These are phyloP conservation scores for Dendropsophus ebraccatus DNA, from an alignment of 2,113 vertebrate genomes.

Conservation along the genomic window DNA sequence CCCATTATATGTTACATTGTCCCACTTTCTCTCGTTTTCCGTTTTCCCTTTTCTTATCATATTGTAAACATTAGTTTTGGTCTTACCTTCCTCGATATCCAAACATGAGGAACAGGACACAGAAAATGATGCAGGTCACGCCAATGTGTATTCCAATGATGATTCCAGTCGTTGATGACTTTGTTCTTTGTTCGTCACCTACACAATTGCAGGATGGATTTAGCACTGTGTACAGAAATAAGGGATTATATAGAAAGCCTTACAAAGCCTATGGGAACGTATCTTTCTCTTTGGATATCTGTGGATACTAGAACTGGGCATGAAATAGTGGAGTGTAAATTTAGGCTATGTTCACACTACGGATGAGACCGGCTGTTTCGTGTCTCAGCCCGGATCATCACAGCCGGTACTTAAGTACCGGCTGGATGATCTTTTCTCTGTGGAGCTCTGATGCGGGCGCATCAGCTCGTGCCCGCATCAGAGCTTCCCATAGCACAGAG, in stretches of 20 bases:
- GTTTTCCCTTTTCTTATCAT: not conserved
- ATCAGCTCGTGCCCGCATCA: too few species aligned
- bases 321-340: too few species aligned
- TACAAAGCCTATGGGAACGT: not conserved
- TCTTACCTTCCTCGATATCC: slow-evolving; percentile 92
- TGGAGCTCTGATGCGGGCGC: too few species aligned
- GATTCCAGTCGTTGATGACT: slow-evolving; percentile 90
- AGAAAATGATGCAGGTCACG: slow-evolving; percentile 96
- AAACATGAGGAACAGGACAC: slow-evolving; percentile 93
- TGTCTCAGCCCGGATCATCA: too few species aligned
- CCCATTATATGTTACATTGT: too few species aligned
- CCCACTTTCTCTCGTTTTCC: not conserved
- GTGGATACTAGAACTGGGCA: too few species aligned
- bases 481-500: too few species aligned
- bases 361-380: too few species aligned
- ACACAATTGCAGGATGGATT: slow-evolving; percentile 87
- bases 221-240: slow-evolving; percentile 73
- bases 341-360: too few species aligned
- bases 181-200: slow-evolving; percentile 83
- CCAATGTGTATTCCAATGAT: slow-evolving; percentile 96
- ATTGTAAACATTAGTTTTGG: not conserved
- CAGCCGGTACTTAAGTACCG: too few species aligned
- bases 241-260: not conserved
- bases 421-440: too few species aligned
- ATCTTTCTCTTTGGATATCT: too few species aligned